Base-by-base conservation (phyloP, 2,888 invertebrate genomes). In the Acleris sparsana region DNA sequence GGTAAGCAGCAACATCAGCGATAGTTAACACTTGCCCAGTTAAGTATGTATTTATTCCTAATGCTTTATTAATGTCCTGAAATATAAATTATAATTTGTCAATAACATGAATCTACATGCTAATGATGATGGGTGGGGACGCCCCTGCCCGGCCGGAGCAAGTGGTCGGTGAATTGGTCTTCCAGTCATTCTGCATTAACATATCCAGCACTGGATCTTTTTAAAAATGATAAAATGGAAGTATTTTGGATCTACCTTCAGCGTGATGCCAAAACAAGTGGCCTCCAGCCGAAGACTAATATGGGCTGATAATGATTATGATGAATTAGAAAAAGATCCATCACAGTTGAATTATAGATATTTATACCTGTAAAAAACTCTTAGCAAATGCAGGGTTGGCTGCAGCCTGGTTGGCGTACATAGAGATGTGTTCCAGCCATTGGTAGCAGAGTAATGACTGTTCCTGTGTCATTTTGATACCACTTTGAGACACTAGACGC, bases 1-100 rank as follows among this genome's bases (percentile, higher is more conserved):
- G 95, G 80, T 95, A 97, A 11, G 95, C 86, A 29, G 95, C 94
- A 67, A 96, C 86, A 84, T 97, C 97, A 9, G 96, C 94, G 49
- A 96, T 86, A 1, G 95, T 95, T 43, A 90, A 65, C 67, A 74
- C 75, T 67, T 89, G 86, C 22, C 92, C 92, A 44, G 87, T 85
- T 68, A 92, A 76, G 70, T 87, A 92, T 20, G 88, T 83, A 60
- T 77, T 88, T 48, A 73, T 86, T 75, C 87, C 81, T 73, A 92
- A 73, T 0, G 87, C 82, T 62, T 76, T 86, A 62, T 92, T 89
- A n/a, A 92, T 80, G 51, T 86, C 90, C 92, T 92, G 82, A 7
- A 86, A 88, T 70, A 60, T 62, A 67, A 56, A 64, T 16, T 16
- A 62, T 57, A 29, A 51, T 46, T 46, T 6, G 53, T 17, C 16